Percentiles rank a stretch among this genome's conserved stretches.
phyloP scores from a whole-genome alignment of 2,113 vertebrate species.

The Hippocampus abdominalis region DNA sequence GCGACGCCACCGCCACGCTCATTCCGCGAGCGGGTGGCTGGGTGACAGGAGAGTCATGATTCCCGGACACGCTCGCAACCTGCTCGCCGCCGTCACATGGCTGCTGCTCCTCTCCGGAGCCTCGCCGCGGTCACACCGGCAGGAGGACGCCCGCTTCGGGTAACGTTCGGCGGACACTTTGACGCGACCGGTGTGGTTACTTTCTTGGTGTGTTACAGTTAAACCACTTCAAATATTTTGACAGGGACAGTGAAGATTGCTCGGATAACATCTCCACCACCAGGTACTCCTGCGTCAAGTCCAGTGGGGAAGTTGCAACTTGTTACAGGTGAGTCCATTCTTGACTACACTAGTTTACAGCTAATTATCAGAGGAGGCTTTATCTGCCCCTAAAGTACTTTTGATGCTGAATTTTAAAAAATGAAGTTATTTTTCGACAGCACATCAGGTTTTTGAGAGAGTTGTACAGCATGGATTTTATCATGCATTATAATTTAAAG shows the following conservation, averaged over 20 bases:
- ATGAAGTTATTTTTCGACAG: too few relatives aligned
- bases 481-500: too few relatives aligned
- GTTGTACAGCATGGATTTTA: too few relatives aligned
- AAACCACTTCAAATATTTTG: neutral
- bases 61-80: conserved; percentile 32
- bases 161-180: conserved; percentile 27
- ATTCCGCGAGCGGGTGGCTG: neutral
- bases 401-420: too few relatives aligned
- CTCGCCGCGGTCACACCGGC: conserved; percentile 82
- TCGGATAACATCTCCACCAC: conserved; percentile 87
- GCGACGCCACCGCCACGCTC: neutral
- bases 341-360: too few relatives aligned
- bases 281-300: conserved; percentile 85
- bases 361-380: too few relatives aligned
- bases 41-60: conserved; percentile 47
- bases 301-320: conserved; percentile 84
- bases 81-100: conserved; percentile 60
- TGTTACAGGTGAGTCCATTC: conserved; percentile 82
- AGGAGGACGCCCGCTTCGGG: conserved; percentile 81
- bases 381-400: too few relatives aligned
- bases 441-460: too few relatives aligned
- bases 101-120: conserved; percentile 73
- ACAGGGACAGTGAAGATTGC: conserved; percentile 77
- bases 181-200: too few relatives aligned
- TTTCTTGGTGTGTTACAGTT: too few relatives aligned